phyloP scores from a whole-genome alignment of 2,888 invertebrate genomes.

The Podotricha telesiphe region DNA sequence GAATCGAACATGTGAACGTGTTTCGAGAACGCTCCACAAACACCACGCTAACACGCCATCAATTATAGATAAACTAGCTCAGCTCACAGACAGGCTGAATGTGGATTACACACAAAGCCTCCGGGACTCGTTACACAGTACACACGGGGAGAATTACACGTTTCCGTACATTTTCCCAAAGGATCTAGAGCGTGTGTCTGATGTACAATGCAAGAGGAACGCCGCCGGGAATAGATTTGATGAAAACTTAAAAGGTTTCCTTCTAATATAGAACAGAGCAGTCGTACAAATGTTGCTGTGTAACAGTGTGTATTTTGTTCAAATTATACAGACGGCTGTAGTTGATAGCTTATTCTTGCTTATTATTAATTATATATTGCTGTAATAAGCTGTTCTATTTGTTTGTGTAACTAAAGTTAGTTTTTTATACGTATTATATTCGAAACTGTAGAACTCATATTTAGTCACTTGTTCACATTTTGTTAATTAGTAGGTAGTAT shows the following conservation, averaged over 20 bases:
- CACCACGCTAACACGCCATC: background rate
- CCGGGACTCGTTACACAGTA: constrained; percentile 46
- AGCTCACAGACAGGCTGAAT: constrained; percentile 56
- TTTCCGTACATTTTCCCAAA: constrained; percentile 62
- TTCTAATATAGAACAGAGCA: constrained; percentile 66
- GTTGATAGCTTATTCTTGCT: too few species aligned
- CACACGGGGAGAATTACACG: constrained; percentile 49
- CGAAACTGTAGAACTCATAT: too few species aligned
- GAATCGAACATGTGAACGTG: too few species aligned
- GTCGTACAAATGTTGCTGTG: constrained; percentile 67
- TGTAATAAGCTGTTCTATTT: too few species aligned
- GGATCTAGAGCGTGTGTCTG: constrained; percentile 57
- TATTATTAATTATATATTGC: too few species aligned
- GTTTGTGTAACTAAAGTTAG: too few species aligned
- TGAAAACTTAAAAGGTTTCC: constrained; percentile 81
- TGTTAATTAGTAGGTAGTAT: too few species aligned
- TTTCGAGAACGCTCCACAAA: too few species aligned
- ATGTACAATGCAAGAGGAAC: constrained; percentile 56
- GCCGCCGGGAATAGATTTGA: constrained; percentile 64
- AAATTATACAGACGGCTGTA: too few species aligned
- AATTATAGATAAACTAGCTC: constrained; percentile 60
- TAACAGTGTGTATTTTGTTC: too few species aligned
- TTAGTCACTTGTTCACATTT: too few species aligned
- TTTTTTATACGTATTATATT: too few species aligned
- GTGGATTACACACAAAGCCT: constrained; percentile 46